Base-by-base conservation (phyloP, 2,797 vertebrate genomes). In the Anisognathus igniventris region DNA sequence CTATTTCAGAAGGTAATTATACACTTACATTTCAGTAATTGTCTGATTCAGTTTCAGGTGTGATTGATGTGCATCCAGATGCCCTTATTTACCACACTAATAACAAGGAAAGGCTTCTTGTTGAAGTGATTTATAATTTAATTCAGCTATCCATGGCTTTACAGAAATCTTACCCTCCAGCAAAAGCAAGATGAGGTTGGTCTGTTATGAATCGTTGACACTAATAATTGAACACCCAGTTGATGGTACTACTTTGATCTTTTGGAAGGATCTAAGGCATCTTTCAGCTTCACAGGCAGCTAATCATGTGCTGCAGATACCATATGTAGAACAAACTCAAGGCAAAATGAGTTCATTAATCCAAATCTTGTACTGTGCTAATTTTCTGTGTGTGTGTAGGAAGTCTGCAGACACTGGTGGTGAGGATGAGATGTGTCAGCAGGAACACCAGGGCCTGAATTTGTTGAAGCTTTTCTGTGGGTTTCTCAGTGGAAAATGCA, bases 321-420 rank as follows among this genome's bases (percentile, higher is more conserved):
- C 50, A 50, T 24, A 50, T n/a, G 57, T 18, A 54, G 66, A 73
- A 56, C 37, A 74, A 93, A 81, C 42, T 68, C 9, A 10, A 79
- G 90, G 72, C 81, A 83, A 79, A 86, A 57, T 28, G 2, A 57
- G 45, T 62, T 81, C 76, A 92, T 96, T 94, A 89, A 56, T 88
- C 72, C 20, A 3, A 73, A 7, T 71, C 54, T 93, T 86, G 78
- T 62, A 12, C 53, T 44, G 40, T 84, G 64, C 62, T 95, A 11
- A 76, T 92, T 91, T 95, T 73, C 80, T 76, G 1, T 33, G 33
- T 48, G 74, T 39, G 77, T 88, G 33, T 56, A 40, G 48, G 60
- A 45, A 62, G 6, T 20, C 77, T 86, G 56, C 47, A 68, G 78
- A 27, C 80, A 13, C 28, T 35, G 64, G 10, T 47, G 68, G 20